Percentiles rank a stretch among this genome's conserved stretches.
Conservation (phyloP, 1,140 invertebrate species). For the Trigoniulus corallinus region DNA sequence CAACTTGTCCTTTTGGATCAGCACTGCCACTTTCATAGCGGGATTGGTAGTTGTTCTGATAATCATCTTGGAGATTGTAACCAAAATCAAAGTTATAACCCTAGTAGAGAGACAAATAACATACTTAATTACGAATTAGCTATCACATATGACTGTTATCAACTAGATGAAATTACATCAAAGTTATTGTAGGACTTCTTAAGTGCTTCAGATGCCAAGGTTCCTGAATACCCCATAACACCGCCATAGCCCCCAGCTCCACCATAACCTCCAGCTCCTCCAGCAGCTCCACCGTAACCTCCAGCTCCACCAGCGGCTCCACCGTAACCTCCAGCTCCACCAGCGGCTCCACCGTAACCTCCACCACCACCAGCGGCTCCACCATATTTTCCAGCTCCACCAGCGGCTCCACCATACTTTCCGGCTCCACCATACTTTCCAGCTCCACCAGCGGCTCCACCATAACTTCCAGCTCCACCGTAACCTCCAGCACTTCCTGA, state of each 20-base stretch:
- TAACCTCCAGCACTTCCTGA: not conserved
- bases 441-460: not conserved
- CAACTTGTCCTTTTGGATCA: not conserved
- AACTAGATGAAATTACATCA: not conserved
- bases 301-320: not conserved
- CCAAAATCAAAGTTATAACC: slow-evolving; percentile 3
- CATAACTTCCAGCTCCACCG: not conserved
- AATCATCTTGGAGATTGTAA: slow-evolving; percentile 1
- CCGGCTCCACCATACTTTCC: not conserved
- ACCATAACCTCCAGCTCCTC: not conserved
- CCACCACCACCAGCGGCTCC: not conserved
- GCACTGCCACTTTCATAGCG: not conserved
- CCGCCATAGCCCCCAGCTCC: not conserved
- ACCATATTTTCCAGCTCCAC: not conserved
- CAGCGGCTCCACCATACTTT: not conserved
- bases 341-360: not conserved
- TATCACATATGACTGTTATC: not conserved
- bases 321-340: not conserved
- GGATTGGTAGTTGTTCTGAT: slow-evolving; percentile 1
- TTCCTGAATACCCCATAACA: slow-evolving; percentile 1
- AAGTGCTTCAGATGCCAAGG: not conserved
- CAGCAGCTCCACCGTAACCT: not conserved
- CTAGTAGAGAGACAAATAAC: not conserved
- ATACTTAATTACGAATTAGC: not conserved
- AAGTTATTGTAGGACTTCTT: slow-evolving; percentile 1